A percentile compares a stretch with the other conserved stretches of the same genome.
phyloP scores from a whole-genome alignment of 2,113 vertebrate species.

The Microtus richardsoni region DNA sequence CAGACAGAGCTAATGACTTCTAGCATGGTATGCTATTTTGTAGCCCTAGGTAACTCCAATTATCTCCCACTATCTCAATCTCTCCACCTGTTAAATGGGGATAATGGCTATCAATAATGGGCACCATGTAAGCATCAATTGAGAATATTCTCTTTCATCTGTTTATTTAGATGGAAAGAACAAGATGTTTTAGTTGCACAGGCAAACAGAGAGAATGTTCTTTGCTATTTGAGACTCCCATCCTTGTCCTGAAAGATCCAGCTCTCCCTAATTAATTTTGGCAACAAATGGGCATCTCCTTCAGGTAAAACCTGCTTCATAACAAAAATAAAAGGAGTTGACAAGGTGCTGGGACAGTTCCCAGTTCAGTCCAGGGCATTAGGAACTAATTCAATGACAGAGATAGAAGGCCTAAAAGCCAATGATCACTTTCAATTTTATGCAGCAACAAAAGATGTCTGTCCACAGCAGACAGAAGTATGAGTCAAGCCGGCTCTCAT shows the following conservation, averaged over 20 bases:
- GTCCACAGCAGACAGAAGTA: neutral
- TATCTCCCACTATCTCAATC: constrained; percentile 53
- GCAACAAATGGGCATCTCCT: constrained; percentile 71
- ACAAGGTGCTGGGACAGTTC: constrained; percentile 69
- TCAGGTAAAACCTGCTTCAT: constrained; percentile 78
- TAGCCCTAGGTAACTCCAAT: constrained; percentile 16
- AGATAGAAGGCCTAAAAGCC: constrained; percentile 46
- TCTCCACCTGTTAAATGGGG: constrained; percentile 60
- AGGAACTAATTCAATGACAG: constrained; percentile 76
- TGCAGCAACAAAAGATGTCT: constrained; percentile 43
- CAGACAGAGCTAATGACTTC: constrained; percentile 63
- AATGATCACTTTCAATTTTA: constrained; percentile 42
- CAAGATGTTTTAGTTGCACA: neutral
- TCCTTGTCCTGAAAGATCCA: constrained; percentile 43
- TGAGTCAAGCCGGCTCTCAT: neutral
- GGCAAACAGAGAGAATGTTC: constrained; percentile 46
- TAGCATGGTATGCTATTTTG: constrained; percentile 30
- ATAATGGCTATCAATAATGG: constrained; percentile 18
- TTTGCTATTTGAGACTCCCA: constrained; percentile 57
- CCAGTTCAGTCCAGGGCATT: constrained; percentile 69
- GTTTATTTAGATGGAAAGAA: constrained; percentile 53
- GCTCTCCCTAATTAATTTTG: constrained; percentile 72
- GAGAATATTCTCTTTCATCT: neutral
- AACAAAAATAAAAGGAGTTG: constrained; percentile 80
- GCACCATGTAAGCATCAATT: neutral